Evolutionary conservation across 2,888 invertebrate genomes (phyloP), one percentile per base, ranked within the genome.

Genomic region (Amiota communis): DNA sequence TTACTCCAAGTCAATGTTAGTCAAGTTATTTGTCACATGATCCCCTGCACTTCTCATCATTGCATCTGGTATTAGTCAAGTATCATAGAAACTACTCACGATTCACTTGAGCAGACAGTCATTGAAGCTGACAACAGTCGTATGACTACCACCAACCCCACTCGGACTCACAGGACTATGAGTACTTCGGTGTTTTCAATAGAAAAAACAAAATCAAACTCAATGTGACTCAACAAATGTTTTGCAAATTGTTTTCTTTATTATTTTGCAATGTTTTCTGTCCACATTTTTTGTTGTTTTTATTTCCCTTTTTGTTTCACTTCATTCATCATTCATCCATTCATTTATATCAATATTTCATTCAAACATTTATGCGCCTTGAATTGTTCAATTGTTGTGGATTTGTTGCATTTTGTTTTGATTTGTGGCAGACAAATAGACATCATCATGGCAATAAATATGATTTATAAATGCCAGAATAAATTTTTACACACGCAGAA

Each of bases 361-460:
- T 36, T 36, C 36, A 36, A 4, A 4, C 36, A 36, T 36, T 6
- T 6, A 36, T 23, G 1, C 23, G 23, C 36, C 2, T 36, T 53
- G n/a, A n/a, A 15, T 53, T 53, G 12, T 53, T 53, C 53, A 53
- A 15, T 53, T 53, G n/a, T 53, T 53, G 36, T 59, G 63, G 6
- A 36, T 36, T 63, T 63, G 63, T 63, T 63, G 63, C 46, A 63
- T 15, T 36, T 63, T 63, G 63, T 36, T 63, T 63, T 63, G 63
- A 63, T 63, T 63, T 63, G 46, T 63, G 63, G 63, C 63, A 63
- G 63, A 59, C 63, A 63, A 63, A 63, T 63, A 46, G 36, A 46
- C 63, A 63, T 63, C 63, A 63, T 23, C 63, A 46, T 13, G 36
- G 46, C 63, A 63, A 63, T 63, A 63, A 63, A 63, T 63, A 36